These are phyloP conservation scores for Drosophila tsacasi DNA, from an alignment of 1,140 invertebrate genomes.

Conservation along the genomic window DNA sequence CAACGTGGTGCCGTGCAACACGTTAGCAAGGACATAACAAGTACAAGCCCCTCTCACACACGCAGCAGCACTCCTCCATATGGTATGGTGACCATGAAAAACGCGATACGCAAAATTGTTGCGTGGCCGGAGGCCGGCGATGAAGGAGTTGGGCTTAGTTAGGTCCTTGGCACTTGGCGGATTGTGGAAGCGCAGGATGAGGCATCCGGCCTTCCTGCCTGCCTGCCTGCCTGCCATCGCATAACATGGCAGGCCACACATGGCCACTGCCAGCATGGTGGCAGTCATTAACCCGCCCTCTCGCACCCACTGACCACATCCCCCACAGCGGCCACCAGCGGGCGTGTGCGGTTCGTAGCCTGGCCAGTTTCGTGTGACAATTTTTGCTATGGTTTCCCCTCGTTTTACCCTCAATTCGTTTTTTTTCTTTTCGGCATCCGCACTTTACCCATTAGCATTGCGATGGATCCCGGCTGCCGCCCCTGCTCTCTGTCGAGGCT, in stretches of 20 bases:
- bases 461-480: conserved; percentile 1
- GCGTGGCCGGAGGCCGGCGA: conserved; percentile 23
- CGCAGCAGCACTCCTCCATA: conserved; percentile 12
- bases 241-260: conserved; percentile 28
- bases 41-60: conserved; percentile 22
- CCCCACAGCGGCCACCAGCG: conserved; percentile 12
- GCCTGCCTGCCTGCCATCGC: conserved; percentile 22
- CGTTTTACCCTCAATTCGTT: conserved; percentile 1
- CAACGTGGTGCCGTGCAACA: conserved; percentile 35
- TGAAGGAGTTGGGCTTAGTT: conserved; percentile 24
- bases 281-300: conserved; percentile 43
- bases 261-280: conserved; percentile 14
- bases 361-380: conserved; percentile 38
- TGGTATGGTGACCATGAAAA: conserved; percentile 38
- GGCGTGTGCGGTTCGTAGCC: conserved; percentile 20
- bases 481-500: not conserved
- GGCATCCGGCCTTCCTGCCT: conserved; percentile 21
- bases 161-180: conserved; percentile 18
- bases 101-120: conserved; percentile 44
- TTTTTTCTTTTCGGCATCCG: conserved; percentile 18
- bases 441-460: conserved; percentile 36
- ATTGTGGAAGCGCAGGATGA: not conserved
- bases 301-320: conserved; percentile 34
- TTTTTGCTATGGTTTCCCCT: conserved; percentile 29
- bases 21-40: conserved; percentile 43